These are phyloP conservation scores for Aspidapion aeneum DNA, from an alignment of 2,888 invertebrate genomes.

Conservation along the genomic window DNA sequence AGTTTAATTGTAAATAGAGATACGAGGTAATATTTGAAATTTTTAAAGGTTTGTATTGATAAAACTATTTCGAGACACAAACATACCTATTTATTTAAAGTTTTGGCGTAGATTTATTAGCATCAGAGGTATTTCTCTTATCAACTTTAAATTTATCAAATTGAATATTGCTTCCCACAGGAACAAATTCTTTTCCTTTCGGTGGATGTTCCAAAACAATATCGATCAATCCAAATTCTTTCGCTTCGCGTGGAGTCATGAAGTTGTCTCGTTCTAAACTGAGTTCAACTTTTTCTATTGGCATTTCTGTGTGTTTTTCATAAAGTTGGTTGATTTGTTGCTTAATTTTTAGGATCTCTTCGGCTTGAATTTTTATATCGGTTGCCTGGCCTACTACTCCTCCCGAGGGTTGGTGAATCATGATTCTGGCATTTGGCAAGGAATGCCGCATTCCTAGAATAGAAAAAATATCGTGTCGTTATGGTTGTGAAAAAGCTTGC, in stretches of 20 bases:
- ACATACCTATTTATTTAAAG: too few relatives aligned
- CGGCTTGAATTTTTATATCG: conserved; percentile 96
- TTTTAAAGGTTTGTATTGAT: too few relatives aligned
- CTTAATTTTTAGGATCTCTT: conserved; percentile 92
- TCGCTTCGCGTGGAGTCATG: conserved; percentile 87
- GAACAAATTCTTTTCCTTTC: conserved; percentile 9
- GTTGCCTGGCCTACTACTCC: conserved; percentile 89
- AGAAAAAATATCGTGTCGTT: too few relatives aligned
- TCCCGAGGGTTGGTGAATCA: conserved; percentile 97
- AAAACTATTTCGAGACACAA: too few relatives aligned
- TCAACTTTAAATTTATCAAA: background rate
- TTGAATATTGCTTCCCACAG: background rate
- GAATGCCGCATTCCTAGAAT: conserved; percentile 85
- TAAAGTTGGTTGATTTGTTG: conserved; percentile 82
- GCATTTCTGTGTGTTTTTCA: conserved; percentile 72
- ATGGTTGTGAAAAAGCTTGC: too few relatives aligned
- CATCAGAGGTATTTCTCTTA: background rate
- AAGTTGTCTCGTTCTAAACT: conserved; percentile 93
- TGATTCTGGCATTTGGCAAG: conserved; percentile 91
- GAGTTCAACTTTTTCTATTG: conserved; percentile 56
- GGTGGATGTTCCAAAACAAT: conserved; percentile 58
- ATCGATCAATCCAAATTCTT: conserved; percentile 90
- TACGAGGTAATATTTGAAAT: too few relatives aligned
- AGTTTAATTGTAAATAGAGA: too few relatives aligned
- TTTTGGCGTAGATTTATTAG: background rate